Conservation (phyloP, 2,113 vertebrate genomes). For the Hystrix cristata region DNA sequence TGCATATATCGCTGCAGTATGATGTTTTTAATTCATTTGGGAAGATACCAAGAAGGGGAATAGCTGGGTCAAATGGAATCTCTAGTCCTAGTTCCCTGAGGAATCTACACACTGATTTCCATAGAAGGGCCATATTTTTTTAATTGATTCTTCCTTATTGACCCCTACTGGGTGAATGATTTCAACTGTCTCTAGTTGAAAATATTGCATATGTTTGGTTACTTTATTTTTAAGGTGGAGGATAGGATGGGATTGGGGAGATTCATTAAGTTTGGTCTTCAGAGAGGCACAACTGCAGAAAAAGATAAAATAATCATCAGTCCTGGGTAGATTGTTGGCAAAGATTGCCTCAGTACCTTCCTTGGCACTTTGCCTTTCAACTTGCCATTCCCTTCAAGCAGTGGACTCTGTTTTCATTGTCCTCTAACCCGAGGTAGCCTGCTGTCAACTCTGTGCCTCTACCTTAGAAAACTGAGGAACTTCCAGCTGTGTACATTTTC, state of each 20-base stretch:
- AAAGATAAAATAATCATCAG: background rate
- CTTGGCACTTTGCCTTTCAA: background rate
- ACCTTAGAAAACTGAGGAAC: background rate
- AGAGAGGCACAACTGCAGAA: background rate
- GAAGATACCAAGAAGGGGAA: too few species aligned
- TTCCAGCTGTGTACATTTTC: background rate
- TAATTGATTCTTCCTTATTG: background rate
- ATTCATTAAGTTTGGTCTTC: background rate
- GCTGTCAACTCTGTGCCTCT: background rate
- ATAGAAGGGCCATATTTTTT: background rate
- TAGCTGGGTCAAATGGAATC: too few species aligned
- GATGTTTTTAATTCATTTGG: too few species aligned
- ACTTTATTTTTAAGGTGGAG: rapidly evolving
- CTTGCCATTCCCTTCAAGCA: background rate
- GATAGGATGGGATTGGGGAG: background rate
- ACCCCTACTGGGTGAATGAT: background rate
- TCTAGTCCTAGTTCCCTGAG: too few species aligned
- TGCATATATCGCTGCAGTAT: too few species aligned
- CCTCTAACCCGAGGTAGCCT: too few species aligned
- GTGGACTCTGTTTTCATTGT: rapidly evolving
- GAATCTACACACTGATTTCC: too few species aligned
- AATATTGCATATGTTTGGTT: background rate
- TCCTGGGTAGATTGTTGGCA: background rate
- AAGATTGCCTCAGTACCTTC: background rate
- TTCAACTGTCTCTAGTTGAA: background rate